Evolutionary conservation across 2,113 vertebrate genomes (phyloP), one percentile per base, ranked within the genome.

Genomic region (Lutjanus erythropterus): DNA sequence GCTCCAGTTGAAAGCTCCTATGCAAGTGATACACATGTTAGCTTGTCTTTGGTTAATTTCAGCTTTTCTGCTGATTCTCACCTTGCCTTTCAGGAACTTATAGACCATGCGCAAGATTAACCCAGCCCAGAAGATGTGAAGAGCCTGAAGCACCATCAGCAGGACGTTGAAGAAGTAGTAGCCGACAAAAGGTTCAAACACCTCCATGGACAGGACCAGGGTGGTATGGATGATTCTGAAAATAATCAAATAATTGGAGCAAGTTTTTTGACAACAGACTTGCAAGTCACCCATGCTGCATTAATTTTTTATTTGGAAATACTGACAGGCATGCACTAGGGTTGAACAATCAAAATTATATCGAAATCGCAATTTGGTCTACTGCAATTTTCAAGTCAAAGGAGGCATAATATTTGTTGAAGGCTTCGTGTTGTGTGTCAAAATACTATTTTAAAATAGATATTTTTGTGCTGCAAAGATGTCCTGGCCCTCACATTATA

Each of bases 51-150:
- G 5, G 16, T n/a, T 27, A 14, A 44, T 42, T 68, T 52, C 5
- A 44, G 1, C 7, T 29, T 12, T 25, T 18, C 16, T 35, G n/a
- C 7, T 25, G 46, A 47, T 33, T 84, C 94, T 49, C 90, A 99
- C 98, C 95, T 94, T 94, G 81, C 98, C 97, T 71, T 83, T 90
- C 59, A 93, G 27, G 84, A 98, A 97, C 77, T 94, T 96, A 83
- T 78, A 94, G 86, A 97, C 81, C 98, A 99, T 98, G 31, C 92
- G 95, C 44, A 98, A 83, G 67, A 99, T 97, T 3, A 99, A 93
- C 56, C 80, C 92, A 8, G 97, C 97, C 98, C 97, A 99, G 92
- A 97, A 99, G 58, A 97, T 6, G 16, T 99, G 97, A 39, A 99
- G 95, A 58, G 92, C 85, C 83, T 98, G 97, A 65, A 99, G 95